phyloP scores from a whole-genome alignment of 1,140 invertebrate species.

The Drosophila tropicalis region DNA sequence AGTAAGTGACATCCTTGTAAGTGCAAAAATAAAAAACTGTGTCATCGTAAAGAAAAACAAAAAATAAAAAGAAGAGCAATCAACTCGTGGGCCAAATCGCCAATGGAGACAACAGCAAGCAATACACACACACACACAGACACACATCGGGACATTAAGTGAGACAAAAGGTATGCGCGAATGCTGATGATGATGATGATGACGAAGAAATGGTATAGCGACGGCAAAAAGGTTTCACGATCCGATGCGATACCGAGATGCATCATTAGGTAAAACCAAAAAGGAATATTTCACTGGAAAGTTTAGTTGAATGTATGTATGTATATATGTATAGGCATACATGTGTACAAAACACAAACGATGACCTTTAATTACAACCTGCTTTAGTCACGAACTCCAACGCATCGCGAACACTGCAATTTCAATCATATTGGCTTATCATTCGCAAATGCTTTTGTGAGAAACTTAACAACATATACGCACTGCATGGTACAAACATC shows the following conservation, averaged over 20 bases:
- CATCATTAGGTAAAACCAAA: slow-evolving; percentile 5
- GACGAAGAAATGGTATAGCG: slow-evolving; percentile 15
- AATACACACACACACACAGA: neutral
- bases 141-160: neutral
- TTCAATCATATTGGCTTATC: slow-evolving; percentile 14
- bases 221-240: slow-evolving; percentile 1
- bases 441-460: slow-evolving; percentile 14
- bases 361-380: slow-evolving; percentile 14
- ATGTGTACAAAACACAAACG: no score
- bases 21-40: slow-evolving; percentile 18
- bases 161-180: neutral
- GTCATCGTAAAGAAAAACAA: neutral
- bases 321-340: no score
- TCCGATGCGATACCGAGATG: neutral
- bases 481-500: neutral
- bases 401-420: slow-evolving; percentile 13
- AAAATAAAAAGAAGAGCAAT: slow-evolving; percentile 36
- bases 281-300: slow-evolving; percentile 3
- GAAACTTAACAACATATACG: slow-evolving; percentile 7
- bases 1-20: slow-evolving; percentile 43
- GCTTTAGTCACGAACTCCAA: slow-evolving; percentile 10
- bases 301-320: neutral
- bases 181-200: neutral
- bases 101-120: neutral
- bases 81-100: slow-evolving; percentile 24